phyloP scores from a whole-genome alignment of 2,888 invertebrate genomes.

The Pediacus dermestoides region DNA sequence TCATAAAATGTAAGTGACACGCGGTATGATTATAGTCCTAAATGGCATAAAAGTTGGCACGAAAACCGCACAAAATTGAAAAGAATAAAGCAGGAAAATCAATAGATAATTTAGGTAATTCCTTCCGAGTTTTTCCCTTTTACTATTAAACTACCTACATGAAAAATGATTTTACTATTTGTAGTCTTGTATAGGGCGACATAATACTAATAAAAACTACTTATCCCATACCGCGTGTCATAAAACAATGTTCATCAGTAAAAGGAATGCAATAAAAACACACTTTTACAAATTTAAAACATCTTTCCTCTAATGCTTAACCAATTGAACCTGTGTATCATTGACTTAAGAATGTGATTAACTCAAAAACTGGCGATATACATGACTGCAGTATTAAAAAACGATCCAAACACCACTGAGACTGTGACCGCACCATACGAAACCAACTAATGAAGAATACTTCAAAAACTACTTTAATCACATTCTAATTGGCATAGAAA shows the following conservation, averaged over 20 bases:
- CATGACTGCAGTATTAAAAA: conserved; percentile 28
- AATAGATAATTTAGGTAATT: too few relatives aligned
- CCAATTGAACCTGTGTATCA: conserved; percentile 33
- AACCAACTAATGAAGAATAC: conserved; percentile 36
- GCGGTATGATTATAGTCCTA: conserved; percentile 5
- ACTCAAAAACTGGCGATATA: conserved; percentile 34
- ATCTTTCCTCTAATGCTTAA: conserved; percentile 31
- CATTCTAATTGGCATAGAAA: conserved; percentile 39
- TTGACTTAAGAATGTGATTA: conserved; percentile 42
- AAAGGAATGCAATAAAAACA: conserved; percentile 2
- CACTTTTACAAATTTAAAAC: conserved; percentile 36
- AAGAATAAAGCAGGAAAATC: background rate
- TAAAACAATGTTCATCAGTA: too few relatives aligned
- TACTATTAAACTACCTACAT: too few relatives aligned
- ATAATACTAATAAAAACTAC: too few relatives aligned
- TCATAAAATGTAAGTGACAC: conserved; percentile 9
- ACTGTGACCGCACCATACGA: conserved; percentile 36
- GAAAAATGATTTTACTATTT: too few relatives aligned
- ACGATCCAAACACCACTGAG: conserved; percentile 28
- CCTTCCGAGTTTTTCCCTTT: too few relatives aligned
- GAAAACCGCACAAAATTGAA: conserved; percentile 5
- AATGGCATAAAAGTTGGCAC: conserved; percentile 6
- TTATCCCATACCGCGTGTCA: too few relatives aligned
- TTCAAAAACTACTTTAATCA: conserved; percentile 43
- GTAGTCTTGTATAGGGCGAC: too few relatives aligned